Evolutionary conservation across 92 coral and sea anemone species (phyloP).

Genomic region (Actinernus sp.): DNA sequence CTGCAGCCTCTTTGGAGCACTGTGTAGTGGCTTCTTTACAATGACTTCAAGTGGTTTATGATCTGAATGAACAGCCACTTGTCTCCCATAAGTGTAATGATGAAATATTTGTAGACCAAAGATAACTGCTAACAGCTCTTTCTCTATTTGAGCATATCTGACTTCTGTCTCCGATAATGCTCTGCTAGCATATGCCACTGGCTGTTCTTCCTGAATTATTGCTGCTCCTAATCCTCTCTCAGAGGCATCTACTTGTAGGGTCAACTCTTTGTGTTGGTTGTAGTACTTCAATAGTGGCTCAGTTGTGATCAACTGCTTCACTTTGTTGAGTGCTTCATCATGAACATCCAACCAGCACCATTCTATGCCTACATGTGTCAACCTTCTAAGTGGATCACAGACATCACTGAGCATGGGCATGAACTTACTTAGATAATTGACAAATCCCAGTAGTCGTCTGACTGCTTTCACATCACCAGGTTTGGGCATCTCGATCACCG

Average conservation of each 20-base stretch:
- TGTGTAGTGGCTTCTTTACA: constrained; percentile 10
- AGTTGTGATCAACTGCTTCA: constrained; percentile 36
- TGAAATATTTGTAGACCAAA: constrained; percentile 15
- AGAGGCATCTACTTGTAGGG: constrained; percentile 47
- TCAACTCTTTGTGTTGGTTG: constrained; percentile 50
- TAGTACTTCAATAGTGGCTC: constrained; percentile 68
- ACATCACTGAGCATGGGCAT: too few relatives aligned
- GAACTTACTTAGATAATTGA: too few relatives aligned
- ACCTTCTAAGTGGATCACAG: constrained; percentile 53
- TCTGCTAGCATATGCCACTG: constrained; percentile 54
- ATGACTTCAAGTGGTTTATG: constrained; percentile 46
- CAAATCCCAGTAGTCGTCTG: too few relatives aligned
- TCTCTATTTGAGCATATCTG: constrained; percentile 44
- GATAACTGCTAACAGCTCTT: constrained; percentile 25
- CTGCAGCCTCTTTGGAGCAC: constrained; percentile 11
- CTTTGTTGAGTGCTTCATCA: constrained; percentile 49
- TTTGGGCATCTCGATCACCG: too few relatives aligned
- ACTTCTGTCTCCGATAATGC: constrained; percentile 46
- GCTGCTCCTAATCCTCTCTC: constrained; percentile 42
- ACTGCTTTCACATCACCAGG: too few relatives aligned
- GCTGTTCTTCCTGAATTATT: constrained; percentile 38
- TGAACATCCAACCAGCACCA: constrained; percentile 70
- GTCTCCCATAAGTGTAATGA: constrained; percentile 19
- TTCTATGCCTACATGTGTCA: constrained; percentile 32
- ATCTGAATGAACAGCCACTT: constrained; percentile 27